These are phyloP conservation scores for Dipodomys merriami DNA, from an alignment of 2,113 vertebrate species.

Conservation along the genomic window DNA sequence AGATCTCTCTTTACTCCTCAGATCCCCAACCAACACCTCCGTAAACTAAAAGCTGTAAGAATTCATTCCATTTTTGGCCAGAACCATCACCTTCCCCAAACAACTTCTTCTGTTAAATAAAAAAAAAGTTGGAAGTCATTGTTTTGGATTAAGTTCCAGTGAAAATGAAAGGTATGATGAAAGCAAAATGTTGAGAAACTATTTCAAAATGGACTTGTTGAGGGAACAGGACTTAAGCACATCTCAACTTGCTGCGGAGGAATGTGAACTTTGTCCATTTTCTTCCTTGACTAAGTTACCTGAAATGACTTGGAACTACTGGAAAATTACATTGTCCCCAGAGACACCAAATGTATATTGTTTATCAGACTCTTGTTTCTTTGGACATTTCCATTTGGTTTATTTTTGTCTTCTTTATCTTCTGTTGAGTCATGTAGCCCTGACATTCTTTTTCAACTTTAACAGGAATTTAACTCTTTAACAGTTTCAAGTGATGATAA, in stretches of 20 bases:
- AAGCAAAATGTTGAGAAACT: neutral
- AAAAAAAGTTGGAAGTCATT: neutral
- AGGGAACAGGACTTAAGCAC: neutral
- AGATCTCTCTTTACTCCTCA: neutral
- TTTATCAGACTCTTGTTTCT: neutral
- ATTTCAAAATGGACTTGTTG: neutral
- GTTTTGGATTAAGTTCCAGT: neutral
- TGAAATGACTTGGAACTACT: neutral
- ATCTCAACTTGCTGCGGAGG: neutral
- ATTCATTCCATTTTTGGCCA: neutral
- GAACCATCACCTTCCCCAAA: neutral
- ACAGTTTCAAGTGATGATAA: too few relatives aligned
- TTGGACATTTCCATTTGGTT: neutral
- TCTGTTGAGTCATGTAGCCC: too few relatives aligned
- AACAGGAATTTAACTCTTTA: neutral
- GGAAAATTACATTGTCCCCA: neutral
- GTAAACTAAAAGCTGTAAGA: neutral
- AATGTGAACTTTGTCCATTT: neutral
- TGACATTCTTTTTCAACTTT: neutral
- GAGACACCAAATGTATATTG: neutral
- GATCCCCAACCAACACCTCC: conserved; percentile 2
- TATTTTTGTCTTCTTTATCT: neutral
- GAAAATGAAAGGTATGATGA: neutral
- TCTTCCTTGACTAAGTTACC: neutral
- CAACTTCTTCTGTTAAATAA: neutral